phyloP scores from a whole-genome alignment of 2,797 vertebrate species.

The Steatocranus sp. region DNA sequence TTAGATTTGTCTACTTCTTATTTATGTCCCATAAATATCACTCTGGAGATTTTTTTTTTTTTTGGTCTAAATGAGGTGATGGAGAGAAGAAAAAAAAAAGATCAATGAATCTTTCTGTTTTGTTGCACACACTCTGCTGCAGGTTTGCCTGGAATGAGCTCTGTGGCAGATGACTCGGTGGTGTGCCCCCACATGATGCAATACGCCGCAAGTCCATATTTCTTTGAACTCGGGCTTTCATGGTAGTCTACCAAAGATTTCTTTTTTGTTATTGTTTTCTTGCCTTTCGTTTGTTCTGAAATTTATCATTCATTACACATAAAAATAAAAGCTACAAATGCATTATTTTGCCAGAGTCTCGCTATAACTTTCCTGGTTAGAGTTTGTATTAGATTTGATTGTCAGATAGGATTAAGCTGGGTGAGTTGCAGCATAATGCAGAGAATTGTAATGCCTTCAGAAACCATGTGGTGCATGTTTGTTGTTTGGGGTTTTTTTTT shows the following conservation, averaged over 20 bases:
- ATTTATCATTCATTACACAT: constrained; percentile 34
- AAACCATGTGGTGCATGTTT: background rate
- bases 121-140: constrained; percentile 28
- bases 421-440: background rate
- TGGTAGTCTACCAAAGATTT: constrained; percentile 69
- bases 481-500: background rate
- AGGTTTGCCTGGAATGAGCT: constrained; percentile 61
- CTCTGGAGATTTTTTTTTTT: background rate
- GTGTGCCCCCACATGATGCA: constrained; percentile 76
- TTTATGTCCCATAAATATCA: constrained; percentile 49
- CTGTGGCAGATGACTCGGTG: constrained; percentile 63
- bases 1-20: constrained; percentile 54
- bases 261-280: constrained; percentile 67
- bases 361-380: constrained; percentile 1
- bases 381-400: constrained; percentile 3
- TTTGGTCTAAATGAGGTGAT: constrained; percentile 38
- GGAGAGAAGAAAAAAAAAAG: constrained; percentile 1
- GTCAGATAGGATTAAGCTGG: background rate
- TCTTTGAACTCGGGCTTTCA: constrained; percentile 79
- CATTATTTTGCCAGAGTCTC: background rate
- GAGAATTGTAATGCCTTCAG: background rate
- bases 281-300: constrained; percentile 41
- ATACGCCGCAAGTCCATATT: constrained; percentile 73
- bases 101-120: constrained; percentile 53
- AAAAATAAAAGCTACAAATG: constrained; percentile 10